Evolutionary conservation across 2,797 vertebrate species (phyloP), one percentile per base, ranked within the genome.

Genomic region (Champsocephalus gunnari): DNA sequence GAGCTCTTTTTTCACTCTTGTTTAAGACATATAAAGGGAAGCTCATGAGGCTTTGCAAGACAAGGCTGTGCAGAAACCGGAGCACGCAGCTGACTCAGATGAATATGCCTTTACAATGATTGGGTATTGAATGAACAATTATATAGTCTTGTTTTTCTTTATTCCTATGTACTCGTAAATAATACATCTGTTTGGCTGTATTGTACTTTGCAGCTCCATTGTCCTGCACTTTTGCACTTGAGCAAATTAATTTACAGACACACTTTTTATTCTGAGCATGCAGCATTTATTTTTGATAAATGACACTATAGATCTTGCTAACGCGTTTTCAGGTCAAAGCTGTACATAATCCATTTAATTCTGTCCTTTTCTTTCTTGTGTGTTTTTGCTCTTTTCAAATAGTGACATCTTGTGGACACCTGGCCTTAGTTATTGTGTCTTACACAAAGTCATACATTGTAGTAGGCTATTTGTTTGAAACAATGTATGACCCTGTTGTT

Each of bases 1-100:
- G 90, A 93, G 92, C 92, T 94, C 94, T 92, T 95, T 94, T 95
- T 94, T 94, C 94, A 91, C 93, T 88, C 94, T 95, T 95, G 94
- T 95, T 95, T 94, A 95, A 95, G 92, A 94, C 93, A 92, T 92
- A 95, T 94, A 95, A 95, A 96, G 93, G 88, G 90, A 92, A 93
- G 90, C 93, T 95, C 94, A 94, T 94, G 92, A 92, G 89, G 89
- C 90, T 86, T 91, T 92, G 81, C 82, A 19, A 93, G 89, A 94
- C 94, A 94, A 93, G 93, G 92, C 90, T 81, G 81, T 71, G 92
- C 91, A 94, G 94, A 95, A 95, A 95, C 88, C 74, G 81, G 92
- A 95, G 94, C 91, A 93, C 68, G 88, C 94, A 96, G 94, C 95
- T 95, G 94, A 95, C 92, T 94, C 91, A 93, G 83, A 94, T 93